Conservation (phyloP, 2,888 invertebrate genomes). For the Caenorhabditis plicata region DNA sequence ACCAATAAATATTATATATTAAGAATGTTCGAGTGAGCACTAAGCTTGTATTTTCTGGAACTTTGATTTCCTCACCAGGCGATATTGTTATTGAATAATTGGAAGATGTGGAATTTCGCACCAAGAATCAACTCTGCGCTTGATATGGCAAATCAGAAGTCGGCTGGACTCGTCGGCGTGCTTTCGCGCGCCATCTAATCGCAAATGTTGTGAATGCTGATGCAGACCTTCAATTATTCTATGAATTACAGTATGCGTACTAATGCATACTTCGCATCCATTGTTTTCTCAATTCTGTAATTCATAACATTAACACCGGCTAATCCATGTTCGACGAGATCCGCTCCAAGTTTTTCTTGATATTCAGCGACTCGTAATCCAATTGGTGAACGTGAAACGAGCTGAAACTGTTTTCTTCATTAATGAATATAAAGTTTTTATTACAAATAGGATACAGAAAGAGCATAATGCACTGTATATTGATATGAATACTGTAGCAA, state of each 20-base stretch:
- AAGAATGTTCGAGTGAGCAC: too few relatives aligned
- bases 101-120: too few relatives aligned
- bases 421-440: neutral
- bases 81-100: too few relatives aligned
- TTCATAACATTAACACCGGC: slow-evolving; percentile 58
- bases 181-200: slow-evolving; percentile 22
- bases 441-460: slow-evolving; percentile 35
- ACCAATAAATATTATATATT: too few relatives aligned
- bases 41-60: too few relatives aligned
- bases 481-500: slow-evolving; percentile 20
- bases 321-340: slow-evolving; percentile 57
- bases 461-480: slow-evolving; percentile 26
- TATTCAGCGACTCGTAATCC: slow-evolving; percentile 55
- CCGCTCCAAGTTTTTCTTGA: slow-evolving; percentile 62
- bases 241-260: too few relatives aligned
- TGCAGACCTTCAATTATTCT: neutral
- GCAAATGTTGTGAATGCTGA: slow-evolving; percentile 20
- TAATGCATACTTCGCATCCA: slow-evolving; percentile 49
- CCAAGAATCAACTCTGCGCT: too few relatives aligned
- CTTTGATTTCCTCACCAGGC: too few relatives aligned
- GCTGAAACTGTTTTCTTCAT: slow-evolving; percentile 21
- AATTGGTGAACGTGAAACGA: slow-evolving; percentile 49
- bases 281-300: slow-evolving; percentile 56
- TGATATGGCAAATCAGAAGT: too few relatives aligned
- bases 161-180: too few relatives aligned